A percentile compares a stretch with the other conserved stretches of the same genome.
phyloP scores from a whole-genome alignment of 2,888 invertebrate species.

The Sympetrum striolatum region DNA sequence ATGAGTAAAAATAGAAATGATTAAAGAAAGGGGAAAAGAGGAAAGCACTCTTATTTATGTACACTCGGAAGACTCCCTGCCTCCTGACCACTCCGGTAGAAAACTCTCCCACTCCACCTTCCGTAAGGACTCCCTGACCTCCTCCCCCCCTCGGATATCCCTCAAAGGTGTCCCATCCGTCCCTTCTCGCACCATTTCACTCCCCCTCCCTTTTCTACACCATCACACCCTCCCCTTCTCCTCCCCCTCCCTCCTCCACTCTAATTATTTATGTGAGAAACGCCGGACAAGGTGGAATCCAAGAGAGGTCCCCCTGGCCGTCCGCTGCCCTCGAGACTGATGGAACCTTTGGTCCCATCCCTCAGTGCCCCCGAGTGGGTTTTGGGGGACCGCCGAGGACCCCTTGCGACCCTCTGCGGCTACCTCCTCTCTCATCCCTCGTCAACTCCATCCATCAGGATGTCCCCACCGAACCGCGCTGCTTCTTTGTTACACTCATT shows the following conservation, averaged over 20 bases:
- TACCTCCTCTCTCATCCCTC: not conserved
- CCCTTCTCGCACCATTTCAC: conserved; percentile 14
- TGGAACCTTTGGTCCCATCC: conserved; percentile 12
- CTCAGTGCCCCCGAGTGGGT: conserved; percentile 15
- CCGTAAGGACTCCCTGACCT: not conserved
- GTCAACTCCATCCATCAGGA: not conserved
- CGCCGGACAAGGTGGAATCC: conserved; percentile 26
- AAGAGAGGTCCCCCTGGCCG: not conserved
- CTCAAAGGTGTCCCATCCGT: not conserved
- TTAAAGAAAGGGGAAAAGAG: not conserved
- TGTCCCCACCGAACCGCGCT: not conserved
- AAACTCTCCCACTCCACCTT: not conserved
- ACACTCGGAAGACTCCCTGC: not conserved
- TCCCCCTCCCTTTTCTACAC: not conserved
- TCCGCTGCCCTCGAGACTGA: not conserved
- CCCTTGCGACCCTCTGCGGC: not conserved
- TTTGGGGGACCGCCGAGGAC: not conserved
- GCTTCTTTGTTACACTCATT: not conserved
- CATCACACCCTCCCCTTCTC: not conserved
- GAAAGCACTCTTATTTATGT: not conserved
- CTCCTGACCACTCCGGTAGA: not conserved
- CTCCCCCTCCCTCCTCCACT: not conserved
- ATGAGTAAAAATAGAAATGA: not conserved
- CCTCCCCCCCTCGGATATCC: not conserved
- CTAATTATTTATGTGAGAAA: conserved; percentile 44